Conservation (phyloP, 2,113 vertebrate genomes). For the Accipiter virgatus region DNA sequence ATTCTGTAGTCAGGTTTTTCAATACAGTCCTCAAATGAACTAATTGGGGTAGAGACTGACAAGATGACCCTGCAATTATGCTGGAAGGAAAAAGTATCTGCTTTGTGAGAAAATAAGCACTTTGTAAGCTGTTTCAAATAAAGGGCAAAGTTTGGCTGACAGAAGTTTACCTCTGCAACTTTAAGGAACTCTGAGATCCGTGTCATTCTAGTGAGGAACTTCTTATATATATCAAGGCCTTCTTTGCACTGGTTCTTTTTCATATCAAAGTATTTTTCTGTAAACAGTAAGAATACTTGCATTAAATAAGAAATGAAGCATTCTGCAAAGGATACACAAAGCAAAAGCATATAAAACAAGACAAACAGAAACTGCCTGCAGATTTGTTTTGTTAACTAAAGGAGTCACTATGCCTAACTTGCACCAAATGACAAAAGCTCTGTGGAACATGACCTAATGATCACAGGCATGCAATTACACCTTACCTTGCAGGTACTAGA, state of each 20-base stretch:
- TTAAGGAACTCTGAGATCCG: conserved; percentile 98
- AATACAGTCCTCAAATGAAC: background rate
- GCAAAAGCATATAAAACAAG: background rate
- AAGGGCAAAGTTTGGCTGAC: background rate
- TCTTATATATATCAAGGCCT: conserved; percentile 98
- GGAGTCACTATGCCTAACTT: background rate
- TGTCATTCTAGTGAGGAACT: conserved; percentile 98
- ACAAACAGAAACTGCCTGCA: background rate
- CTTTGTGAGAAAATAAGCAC: background rate
- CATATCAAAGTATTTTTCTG: conserved; percentile 99
- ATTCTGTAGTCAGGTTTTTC: background rate
- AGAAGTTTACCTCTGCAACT: conserved; percentile 91
- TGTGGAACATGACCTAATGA: background rate
- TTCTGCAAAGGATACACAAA: background rate
- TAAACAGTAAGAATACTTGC: background rate
- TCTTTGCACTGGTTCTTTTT: conserved; percentile 99
- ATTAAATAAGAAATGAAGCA: background rate
- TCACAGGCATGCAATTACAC: background rate
- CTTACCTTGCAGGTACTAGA: background rate
- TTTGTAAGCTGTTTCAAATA: background rate
- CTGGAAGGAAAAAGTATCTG: background rate
- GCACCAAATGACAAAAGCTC: background rate
- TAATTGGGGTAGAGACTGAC: background rate
- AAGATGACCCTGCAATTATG: background rate
- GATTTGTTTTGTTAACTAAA: background rate